Base-by-base conservation (phyloP, 1,140 invertebrate species). In the Leucophenga varia region DNA sequence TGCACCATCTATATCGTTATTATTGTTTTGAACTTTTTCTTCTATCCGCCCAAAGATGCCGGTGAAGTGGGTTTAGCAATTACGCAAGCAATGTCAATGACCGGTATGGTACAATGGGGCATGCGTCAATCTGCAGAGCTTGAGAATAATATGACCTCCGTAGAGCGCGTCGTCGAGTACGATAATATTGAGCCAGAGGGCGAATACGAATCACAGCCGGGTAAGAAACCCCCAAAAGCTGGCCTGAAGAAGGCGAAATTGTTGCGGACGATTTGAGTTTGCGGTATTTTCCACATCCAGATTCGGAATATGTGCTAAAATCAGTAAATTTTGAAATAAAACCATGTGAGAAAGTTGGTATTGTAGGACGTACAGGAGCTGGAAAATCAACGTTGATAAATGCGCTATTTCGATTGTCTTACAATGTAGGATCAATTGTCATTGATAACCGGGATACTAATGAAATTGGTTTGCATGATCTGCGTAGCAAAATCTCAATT, bases 121-220 rank as follows among this genome's bases (percentile, higher is more conserved):
- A 63, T 75, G 28, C 72, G 86, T 14, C 85, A 89, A 52, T 83
- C 82, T 21, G 81, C 86, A 2, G 85, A 89, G 68, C 74, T 89
- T 19, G 84, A 86, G 57, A 88, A 85, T 64, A 78, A 85, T 18
- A 87, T 90, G 83, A 88, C 84, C 1, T 86, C 85, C 3, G 88
- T 93, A 9, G 90, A 94, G 64, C 78, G 90, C 25, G 83, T 93
- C 2, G 59, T 91, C 3, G 89, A 93, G 58, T 94, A 93, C 67
- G 83, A 82, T 1, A 77, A 82, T 30, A 74, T 93, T 1, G 81
- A 85, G 34, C 70, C 85, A 16, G 89, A 91, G 60, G 75, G 78
- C 0, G 77, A 25, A 57, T 75, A 39, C 64, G 79, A 52, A 79
- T 81, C 84, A 13, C 54, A 63, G 3, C 72, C 78, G 0, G 80